These are phyloP conservation scores for Drosophila koepferae DNA, from an alignment of 2,888 invertebrate species.

Conservation along the genomic window DNA sequence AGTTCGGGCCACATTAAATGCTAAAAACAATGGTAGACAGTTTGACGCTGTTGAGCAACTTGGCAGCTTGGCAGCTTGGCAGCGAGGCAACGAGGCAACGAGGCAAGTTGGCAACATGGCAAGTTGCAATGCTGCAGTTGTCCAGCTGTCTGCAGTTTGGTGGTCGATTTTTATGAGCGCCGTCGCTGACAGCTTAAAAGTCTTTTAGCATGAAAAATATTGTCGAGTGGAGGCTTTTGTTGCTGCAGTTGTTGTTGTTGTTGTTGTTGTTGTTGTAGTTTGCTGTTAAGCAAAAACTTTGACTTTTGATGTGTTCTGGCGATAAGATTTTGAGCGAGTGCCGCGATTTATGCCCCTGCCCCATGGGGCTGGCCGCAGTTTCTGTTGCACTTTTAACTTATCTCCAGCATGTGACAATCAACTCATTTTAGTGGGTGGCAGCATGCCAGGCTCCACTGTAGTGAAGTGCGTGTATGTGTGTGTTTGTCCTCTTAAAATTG, in stretches of 20 bases:
- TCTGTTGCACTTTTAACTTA: conserved; percentile 70
- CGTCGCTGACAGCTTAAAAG: conserved; percentile 77
- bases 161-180: conserved; percentile 78
- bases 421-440: conserved; percentile 68
- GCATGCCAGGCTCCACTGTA: conserved; percentile 7
- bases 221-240: conserved; percentile 58
- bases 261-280: conserved; percentile 21
- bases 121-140: conserved; percentile 30
- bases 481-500: conserved; percentile 3
- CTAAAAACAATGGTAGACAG: conserved; percentile 77
- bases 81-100: conserved; percentile 26
- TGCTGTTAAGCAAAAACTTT: conserved; percentile 56
- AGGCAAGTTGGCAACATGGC: conserved; percentile 31
- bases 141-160: conserved; percentile 45
- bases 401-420: conserved; percentile 80
- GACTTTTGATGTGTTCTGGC: conserved; percentile 65
- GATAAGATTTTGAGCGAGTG: conserved; percentile 78
- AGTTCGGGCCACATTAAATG: conserved; percentile 65
- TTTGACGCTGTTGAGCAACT: conserved; percentile 74
- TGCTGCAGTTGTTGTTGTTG: conserved; percentile 22
- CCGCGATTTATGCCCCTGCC: conserved; percentile 65
- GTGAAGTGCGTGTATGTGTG: not conserved
- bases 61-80: conserved; percentile 19
- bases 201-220: conserved; percentile 79
- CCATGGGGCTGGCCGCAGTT: conserved; percentile 23